Conservation (phyloP, 2,113 vertebrate species). For the Periophthalmus modestus region DNA sequence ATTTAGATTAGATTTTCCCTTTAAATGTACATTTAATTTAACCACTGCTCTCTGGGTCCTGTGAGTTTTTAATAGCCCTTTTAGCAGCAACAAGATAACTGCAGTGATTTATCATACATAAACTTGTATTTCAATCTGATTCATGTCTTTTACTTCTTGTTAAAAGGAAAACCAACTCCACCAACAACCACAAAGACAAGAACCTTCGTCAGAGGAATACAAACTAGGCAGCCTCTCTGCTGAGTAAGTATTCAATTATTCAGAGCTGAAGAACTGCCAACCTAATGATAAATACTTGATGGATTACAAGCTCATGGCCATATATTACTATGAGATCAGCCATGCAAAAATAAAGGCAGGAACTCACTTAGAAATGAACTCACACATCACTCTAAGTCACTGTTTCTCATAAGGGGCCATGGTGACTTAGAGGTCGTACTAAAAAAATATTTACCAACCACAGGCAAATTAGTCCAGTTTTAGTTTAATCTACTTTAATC, state of each 20-base stretch:
- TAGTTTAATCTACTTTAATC: no score
- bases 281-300: conserved; percentile 32
- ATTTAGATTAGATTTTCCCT: neutral
- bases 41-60: neutral
- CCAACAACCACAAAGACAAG: conserved; percentile 99
- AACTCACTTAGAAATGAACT: neutral
- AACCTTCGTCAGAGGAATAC: conserved; percentile 99
- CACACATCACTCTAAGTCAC: conserved; percentile 4
- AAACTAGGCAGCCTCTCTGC: conserved; percentile 81
- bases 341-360: neutral
- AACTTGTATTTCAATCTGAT: conserved; percentile 26
- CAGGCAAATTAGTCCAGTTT: no score
- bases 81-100: neutral
- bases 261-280: conserved; percentile 17
- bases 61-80: neutral
- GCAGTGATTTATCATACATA: neutral
- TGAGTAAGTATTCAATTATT: conserved; percentile 70
- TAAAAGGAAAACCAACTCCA: conserved; percentile 97
- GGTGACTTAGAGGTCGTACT: neutral
- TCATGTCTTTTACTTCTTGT: conserved; percentile 20
- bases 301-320: conserved; percentile 18
- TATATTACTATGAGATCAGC: conserved; percentile 12
- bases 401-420: neutral
- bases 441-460: no score
- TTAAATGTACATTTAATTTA: neutral